Percentiles rank a stretch among this genome's conserved stretches.
Evolutionary conservation across 2,888 invertebrate genomes (phyloP).

Genomic region (Plagodis pulveraria): DNA sequence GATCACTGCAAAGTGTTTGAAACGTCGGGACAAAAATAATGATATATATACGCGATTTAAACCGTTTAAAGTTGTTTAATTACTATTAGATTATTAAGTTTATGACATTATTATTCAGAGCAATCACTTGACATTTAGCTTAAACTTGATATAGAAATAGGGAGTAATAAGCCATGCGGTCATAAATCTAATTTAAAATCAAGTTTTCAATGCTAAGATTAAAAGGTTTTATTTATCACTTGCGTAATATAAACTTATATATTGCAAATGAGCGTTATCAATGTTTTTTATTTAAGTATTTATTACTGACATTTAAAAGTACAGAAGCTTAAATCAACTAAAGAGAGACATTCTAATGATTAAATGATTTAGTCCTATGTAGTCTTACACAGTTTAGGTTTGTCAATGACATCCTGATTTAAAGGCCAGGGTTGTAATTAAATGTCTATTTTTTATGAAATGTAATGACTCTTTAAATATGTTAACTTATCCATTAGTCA

Average conservation of each 20-base stretch:
- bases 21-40: too few relatives aligned
- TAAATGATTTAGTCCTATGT: background rate
- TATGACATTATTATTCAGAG: too few relatives aligned
- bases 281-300: background rate
- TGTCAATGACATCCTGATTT: background rate
- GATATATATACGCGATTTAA: too few relatives aligned
- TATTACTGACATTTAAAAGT: background rate
- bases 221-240: slow-evolving; percentile 20
- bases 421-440: background rate
- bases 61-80: too few relatives aligned
- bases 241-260: slow-evolving; percentile 11
- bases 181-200: slow-evolving; percentile 17
- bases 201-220: slow-evolving; percentile 10
- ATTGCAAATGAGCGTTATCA: slow-evolving; percentile 5
- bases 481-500: too few relatives aligned
- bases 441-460: background rate
- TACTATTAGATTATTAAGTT: too few relatives aligned
- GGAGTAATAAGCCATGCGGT: background rate
- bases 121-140: too few relatives aligned
- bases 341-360: background rate
- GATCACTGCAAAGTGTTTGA: too few relatives aligned
- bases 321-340: background rate
- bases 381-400: background rate
- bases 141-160: too few relatives aligned
- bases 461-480: too few relatives aligned